Evolutionary conservation across 2,113 vertebrate genomes (phyloP), one percentile per base, ranked within the genome.

Genomic region (Centrocercus urophasianus): DNA sequence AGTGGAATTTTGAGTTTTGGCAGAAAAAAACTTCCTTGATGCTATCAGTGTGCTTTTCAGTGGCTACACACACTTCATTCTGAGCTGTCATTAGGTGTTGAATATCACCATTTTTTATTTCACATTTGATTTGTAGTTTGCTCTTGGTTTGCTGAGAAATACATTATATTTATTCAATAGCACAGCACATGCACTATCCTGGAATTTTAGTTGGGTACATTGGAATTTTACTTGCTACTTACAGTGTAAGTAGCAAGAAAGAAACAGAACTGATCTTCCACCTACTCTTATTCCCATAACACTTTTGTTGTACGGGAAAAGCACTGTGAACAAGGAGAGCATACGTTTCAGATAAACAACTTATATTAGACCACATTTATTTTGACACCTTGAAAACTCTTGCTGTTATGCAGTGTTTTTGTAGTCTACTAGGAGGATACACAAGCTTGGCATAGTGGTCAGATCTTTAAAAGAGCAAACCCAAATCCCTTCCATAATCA

Each of bases 71-170:
- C 64, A n/a, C 50, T 83, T 66, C 32, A 57, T 50, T 71, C 74
- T 27, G 4, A 19, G 81, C 61, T 75, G 25, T 52, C 81, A 64
- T 19, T 69, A 69, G n/a, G 42, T 79, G 65, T 4, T 13, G 18
- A 93, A 43, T 63, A 86, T 61, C 61, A 54, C 6, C 6, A 57
- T 57, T 91, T 91, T 91, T 85, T 32, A 79, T 63, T 72, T 77
- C 60, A 81, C 22, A 15, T 86, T 91, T 88, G 16, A 59, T 86
- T 79, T 73, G 32, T 16, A 32, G 43, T 65, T 84, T 73, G 14
- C 22, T 94, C 90, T 61, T 80, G 89, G 42, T 65, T 81, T 78
- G 6, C 32, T 94, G 63, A 34, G 92, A 89, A 75, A 89, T 14
- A 43, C 10, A 3, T 85, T 85, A 69, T 74, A 85, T 78, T 38